Base-by-base conservation (phyloP, 2,113 vertebrate genomes). In the Pterophyllum scalare region DNA sequence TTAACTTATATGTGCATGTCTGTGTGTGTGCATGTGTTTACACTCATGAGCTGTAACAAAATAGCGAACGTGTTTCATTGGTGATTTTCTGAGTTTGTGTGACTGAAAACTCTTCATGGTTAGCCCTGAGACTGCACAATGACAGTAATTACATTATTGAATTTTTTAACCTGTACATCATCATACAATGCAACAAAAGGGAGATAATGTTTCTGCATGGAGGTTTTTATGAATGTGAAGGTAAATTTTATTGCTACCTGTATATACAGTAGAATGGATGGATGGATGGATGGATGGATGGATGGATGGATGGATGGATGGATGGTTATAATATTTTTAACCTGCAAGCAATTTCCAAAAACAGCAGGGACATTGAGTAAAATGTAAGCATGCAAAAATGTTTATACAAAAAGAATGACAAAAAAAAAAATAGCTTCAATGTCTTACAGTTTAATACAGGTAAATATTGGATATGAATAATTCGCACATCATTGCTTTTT, bases 111-210 rank as follows among this genome's bases (percentile, higher is more conserved):
- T 17, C 24, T 72, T 52, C 49, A 65, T 62, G 43, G 59, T 58
- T 70, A 84, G 28, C 28, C 59, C 24, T 0, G 13, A 1, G 40
- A n/a, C 20, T 64, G 46, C 65, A 60, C 67, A 64, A 1, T 46
- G 54, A 59, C 75, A 82, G 35, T 59, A 61, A 87, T 84, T 46
- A 72, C 24, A 38, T 62, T 64, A 84, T 49, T n/a, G 26, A 79
- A 60, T 13, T 15, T 14, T 14, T 83, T 74, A 60, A 70, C 43
- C 77, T 43, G 17, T 4, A 52, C 65, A 72, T 60, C 14, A 3
- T 57, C 33, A 26, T 2, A 1, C 56, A 7, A 13, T 19, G 65
- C 65, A 70, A 52, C 24, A 46, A 58, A 52, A 1, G 12, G 35
- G 31, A 35, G 28, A 72, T 31, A 72, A 19, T 72, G 17, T 52